Percentiles rank a stretch among this genome's conserved stretches.
These are phyloP conservation scores for Conops quadrifasciatus DNA, from an alignment of 2,888 invertebrate species.

Conservation along the genomic window DNA sequence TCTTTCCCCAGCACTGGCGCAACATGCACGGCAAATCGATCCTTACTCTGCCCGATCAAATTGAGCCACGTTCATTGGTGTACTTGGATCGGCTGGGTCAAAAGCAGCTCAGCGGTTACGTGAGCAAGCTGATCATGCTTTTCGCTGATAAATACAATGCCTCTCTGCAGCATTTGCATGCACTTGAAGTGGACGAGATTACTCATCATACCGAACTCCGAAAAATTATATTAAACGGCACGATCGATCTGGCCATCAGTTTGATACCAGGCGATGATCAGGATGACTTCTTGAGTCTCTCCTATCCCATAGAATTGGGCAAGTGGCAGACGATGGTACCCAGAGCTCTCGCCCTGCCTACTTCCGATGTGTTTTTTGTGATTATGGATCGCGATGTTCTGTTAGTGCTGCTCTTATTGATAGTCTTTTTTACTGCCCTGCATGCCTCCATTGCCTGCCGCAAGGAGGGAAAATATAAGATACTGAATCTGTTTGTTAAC, in stretches of 20 bases:
- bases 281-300: not conserved
- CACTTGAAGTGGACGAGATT: not conserved
- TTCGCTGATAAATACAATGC: slow-evolving; percentile 48
- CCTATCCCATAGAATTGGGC: not conserved
- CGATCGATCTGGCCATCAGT: slow-evolving; percentile 12
- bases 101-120: slow-evolving; percentile 43
- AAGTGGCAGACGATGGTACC: slow-evolving; percentile 34
- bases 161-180: slow-evolving; percentile 33
- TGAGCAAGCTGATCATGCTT: slow-evolving; percentile 41
- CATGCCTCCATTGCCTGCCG: not conserved
- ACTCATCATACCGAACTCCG: not conserved
- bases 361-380: not conserved
- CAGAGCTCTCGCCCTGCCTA: not conserved
- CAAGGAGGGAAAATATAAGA: not conserved
- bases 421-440: slow-evolving; percentile 12
- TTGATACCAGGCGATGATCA: not conserved
- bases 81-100: slow-evolving; percentile 37
- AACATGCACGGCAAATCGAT: slow-evolving; percentile 30
- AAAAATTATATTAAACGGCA: not conserved
- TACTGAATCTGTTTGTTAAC: slow-evolving; percentile 1
- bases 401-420: not conserved
- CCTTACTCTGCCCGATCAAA: slow-evolving; percentile 39
- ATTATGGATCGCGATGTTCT: not conserved
- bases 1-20: slow-evolving; percentile 30
- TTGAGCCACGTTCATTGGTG: slow-evolving; percentile 46